A percentile compares a stretch with the other conserved stretches of the same genome.
These are phyloP conservation scores for Cataglyphis albicans DNA, from an alignment of 2,888 invertebrate species.

Conservation along the genomic window DNA sequence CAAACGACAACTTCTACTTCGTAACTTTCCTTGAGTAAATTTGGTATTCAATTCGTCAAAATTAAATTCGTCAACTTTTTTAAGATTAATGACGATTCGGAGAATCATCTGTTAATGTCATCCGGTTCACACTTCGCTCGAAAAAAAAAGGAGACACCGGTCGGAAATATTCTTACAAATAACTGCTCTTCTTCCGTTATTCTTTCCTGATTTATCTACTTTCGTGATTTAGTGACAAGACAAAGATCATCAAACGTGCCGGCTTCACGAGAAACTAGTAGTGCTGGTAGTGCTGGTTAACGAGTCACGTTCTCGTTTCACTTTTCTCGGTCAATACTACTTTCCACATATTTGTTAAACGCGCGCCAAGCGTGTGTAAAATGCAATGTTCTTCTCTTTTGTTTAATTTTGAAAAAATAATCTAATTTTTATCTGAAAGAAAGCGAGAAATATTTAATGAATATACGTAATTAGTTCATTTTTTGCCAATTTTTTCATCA, in stretches of 20 bases:
- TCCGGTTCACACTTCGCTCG: background rate
- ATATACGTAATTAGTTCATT: too few species aligned
- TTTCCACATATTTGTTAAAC: slow-evolving; percentile 60
- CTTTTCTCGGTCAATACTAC: slow-evolving; percentile 80
- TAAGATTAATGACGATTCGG: background rate
- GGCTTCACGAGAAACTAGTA: slow-evolving; percentile 29
- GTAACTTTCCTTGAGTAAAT: slow-evolving; percentile 9
- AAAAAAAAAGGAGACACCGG: background rate
- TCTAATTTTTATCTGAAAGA: background rate
- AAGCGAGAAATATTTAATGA: background rate
- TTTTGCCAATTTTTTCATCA: too few species aligned
- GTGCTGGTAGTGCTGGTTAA: slow-evolving; percentile 40
- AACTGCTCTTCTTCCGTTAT: slow-evolving; percentile 23
- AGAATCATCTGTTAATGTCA: background rate
- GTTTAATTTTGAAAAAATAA: background rate
- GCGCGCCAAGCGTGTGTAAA: background rate
- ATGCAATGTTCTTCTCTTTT: background rate
- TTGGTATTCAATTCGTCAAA: background rate
- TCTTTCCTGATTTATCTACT: slow-evolving; percentile 72
- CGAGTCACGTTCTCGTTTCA: slow-evolving; percentile 72
- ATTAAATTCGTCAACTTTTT: background rate
- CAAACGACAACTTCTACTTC: background rate
- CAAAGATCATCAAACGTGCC: slow-evolving; percentile 56
- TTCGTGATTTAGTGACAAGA: slow-evolving; percentile 77
- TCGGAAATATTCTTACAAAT: slow-evolving; percentile 11